Conservation (phyloP, 1,140 invertebrate species). For the Penaeus indicus region DNA sequence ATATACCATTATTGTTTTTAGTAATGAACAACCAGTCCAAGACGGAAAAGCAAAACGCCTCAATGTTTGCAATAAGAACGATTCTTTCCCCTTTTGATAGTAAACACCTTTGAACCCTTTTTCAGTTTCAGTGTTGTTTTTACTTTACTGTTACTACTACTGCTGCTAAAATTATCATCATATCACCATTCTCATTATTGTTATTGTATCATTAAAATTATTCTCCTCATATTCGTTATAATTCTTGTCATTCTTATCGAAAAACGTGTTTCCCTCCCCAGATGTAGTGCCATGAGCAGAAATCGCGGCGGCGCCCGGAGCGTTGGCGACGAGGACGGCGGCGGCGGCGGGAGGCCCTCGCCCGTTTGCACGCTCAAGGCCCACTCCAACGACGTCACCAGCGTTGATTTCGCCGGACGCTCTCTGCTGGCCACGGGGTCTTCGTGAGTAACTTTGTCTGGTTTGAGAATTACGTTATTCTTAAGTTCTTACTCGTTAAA, state of each 20-base stretch:
- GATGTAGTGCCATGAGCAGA: conserved; percentile 38
- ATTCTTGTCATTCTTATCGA: background rate
- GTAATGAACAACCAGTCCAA: no score
- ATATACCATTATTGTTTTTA: no score
- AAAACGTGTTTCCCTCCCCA: background rate
- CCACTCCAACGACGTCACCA: conserved; percentile 79
- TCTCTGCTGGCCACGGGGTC: conserved; percentile 76
- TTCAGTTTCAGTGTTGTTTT: no score
- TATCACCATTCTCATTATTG: background rate
- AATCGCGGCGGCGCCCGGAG: conserved; percentile 26
- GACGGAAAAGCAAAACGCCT: no score
- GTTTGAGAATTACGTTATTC: background rate
- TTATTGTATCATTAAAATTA: background rate
- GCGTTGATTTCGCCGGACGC: conserved; percentile 76
- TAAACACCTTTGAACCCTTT: no score
- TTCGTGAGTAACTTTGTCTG: conserved; percentile 72
- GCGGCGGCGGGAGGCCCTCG: background rate
- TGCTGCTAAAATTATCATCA: no score
- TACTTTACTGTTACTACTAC: no score
- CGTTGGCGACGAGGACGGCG: conserved; percentile 17
- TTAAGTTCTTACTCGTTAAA: background rate
- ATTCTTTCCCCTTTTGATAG: no score
- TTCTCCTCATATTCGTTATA: background rate
- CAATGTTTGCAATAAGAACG: no score
- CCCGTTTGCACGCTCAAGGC: conserved; percentile 69